These are phyloP conservation scores for Xiphias gladius DNA, from an alignment of 2,113 vertebrate species.

Conservation along the genomic window DNA sequence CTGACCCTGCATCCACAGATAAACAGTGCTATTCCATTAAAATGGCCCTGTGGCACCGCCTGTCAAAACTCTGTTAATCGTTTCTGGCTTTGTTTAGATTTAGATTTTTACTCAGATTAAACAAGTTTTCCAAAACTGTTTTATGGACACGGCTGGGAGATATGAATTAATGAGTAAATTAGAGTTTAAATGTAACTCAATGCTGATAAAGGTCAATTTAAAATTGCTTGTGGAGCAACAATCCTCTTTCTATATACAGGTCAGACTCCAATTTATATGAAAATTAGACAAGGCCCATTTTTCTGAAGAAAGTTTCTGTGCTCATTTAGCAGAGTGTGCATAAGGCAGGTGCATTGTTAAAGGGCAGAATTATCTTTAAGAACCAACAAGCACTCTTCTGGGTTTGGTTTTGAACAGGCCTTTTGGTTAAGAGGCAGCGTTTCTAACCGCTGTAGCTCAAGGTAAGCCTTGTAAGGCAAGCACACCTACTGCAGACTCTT, in stretches of 20 bases:
- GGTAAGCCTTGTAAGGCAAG: too few species aligned
- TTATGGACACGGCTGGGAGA: conserved; percentile 1
- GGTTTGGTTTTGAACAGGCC: too few species aligned
- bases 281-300: not conserved
- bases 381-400: too few species aligned
- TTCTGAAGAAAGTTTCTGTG: not conserved
- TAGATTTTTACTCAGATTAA: conserved; percentile 11
- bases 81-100: conserved; percentile 22
- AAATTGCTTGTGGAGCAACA: not conserved
- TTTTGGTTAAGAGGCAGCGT: too few species aligned
- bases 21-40: conserved; percentile 32
- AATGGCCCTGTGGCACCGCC: conserved; percentile 4
- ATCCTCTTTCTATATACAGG: not conserved
- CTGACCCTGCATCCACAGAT: conserved; percentile 43
- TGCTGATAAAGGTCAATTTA: conserved; percentile 17
- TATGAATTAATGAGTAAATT: conserved; percentile 3
- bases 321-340: not conserved
- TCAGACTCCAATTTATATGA: not conserved
- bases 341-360: too few species aligned
- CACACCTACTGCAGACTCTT: too few species aligned
- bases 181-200: conserved; percentile 15
- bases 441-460: too few species aligned
- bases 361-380: too few species aligned
- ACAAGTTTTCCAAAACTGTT: not conserved
- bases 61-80: conserved; percentile 2